These are phyloP conservation scores for Aphrocallistes beatrix DNA, from an alignment of 37 sponge, comb jelly and placozoan species.

Conservation along the genomic window DNA sequence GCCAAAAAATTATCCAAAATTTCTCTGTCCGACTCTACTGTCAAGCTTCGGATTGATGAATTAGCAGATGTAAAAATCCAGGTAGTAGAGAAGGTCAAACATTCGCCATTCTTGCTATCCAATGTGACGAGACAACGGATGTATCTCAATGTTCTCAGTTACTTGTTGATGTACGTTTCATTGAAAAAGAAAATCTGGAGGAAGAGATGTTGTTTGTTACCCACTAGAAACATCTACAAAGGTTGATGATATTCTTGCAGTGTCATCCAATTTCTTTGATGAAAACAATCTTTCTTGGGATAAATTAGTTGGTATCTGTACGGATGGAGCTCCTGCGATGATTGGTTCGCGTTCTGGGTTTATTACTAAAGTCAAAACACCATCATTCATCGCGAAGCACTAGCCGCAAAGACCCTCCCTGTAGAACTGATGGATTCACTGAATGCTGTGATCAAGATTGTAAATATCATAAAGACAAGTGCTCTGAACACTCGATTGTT, in stretches of 20 bases:
- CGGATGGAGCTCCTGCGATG: conserved; percentile 19
- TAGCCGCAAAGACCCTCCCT: not conserved
- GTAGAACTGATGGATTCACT: not conserved
- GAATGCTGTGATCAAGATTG: conserved; percentile 8
- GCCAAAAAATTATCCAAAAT: not conserved
- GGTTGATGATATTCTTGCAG: not conserved
- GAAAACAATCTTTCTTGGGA: too few relatives aligned
- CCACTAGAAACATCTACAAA: not conserved
- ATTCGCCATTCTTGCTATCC: conserved; percentile 16
- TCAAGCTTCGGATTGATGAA: conserved; percentile 2
- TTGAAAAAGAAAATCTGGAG: not conserved
- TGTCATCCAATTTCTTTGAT: too few relatives aligned
- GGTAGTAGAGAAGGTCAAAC: not conserved
- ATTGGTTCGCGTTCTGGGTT: conserved; percentile 6
- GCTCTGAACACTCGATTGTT: conserved; percentile 5
- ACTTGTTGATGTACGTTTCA: not conserved
- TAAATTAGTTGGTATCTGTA: too few relatives aligned
- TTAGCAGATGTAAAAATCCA: not conserved
- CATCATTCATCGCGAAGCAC: conserved; percentile 20
- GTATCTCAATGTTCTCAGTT: too few relatives aligned
- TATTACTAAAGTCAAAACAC: not conserved
- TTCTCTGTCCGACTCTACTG: conserved; percentile 4
- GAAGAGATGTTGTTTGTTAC: conserved; percentile 2
- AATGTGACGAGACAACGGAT: conserved; percentile 8
- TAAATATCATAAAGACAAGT: not conserved